Percentiles rank a stretch among this genome's conserved stretches.
phyloP scores from a whole-genome alignment of 2,888 invertebrate species.

The Tryphoninae sp. region DNA sequence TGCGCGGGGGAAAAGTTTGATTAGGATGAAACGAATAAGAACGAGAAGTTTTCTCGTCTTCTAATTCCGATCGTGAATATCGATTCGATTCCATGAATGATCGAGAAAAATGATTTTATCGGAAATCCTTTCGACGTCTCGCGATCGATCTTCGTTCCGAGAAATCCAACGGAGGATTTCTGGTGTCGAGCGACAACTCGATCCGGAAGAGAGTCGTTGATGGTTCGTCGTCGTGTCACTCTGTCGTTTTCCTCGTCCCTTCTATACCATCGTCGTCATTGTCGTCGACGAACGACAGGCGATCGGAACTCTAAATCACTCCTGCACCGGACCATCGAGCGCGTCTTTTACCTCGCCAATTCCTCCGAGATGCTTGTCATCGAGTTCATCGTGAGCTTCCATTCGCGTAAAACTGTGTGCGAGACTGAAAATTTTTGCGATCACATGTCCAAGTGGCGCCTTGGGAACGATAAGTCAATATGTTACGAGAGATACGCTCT shows the following conservation, averaged over 20 bases:
- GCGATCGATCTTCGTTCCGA: constrained; percentile 12
- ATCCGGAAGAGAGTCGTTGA: constrained; percentile 60
- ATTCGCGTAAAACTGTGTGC: constrained; percentile 36
- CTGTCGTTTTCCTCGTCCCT: constrained; percentile 45
- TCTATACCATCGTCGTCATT: constrained; percentile 25
- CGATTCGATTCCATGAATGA: neutral
- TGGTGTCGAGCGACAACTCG: constrained; percentile 28
- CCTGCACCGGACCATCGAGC: constrained; percentile 41
- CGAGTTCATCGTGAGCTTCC: constrained; percentile 55
- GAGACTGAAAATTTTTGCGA: constrained; percentile 62
- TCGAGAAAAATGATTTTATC: constrained; percentile 5
- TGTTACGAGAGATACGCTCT: constrained; percentile 37
- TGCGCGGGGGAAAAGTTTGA: constrained; percentile 27
- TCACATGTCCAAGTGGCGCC: constrained; percentile 64
- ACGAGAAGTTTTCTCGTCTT: constrained; percentile 19
- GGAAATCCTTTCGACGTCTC: neutral
- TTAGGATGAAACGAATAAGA: constrained; percentile 20
- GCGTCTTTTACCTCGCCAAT: constrained; percentile 31
- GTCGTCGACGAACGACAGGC: constrained; percentile 45
- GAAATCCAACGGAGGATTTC: constrained; percentile 24
- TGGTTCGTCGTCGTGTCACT: constrained; percentile 38
- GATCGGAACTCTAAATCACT: constrained; percentile 72
- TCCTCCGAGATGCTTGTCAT: constrained; percentile 24
- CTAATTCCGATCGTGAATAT: constrained; percentile 2
- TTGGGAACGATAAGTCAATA: constrained; percentile 66